Evolutionary conservation across 2,797 vertebrate species (phyloP).

Genomic region (Brachyalestes nurse): DNA sequence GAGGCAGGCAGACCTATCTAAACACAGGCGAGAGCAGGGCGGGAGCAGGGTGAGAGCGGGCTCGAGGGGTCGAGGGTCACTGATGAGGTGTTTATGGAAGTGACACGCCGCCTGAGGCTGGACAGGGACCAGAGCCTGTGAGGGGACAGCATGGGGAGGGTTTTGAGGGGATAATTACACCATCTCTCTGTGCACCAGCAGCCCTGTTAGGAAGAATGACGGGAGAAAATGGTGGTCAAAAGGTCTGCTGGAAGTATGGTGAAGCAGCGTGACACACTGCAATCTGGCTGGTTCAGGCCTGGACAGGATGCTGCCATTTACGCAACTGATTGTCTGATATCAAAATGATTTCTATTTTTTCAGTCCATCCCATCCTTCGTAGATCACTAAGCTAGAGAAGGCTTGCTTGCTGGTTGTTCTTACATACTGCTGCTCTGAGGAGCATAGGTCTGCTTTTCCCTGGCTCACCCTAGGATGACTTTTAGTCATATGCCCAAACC

Average conservation of each 20-base stretch:
- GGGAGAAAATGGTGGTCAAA: slow-evolving; percentile 74
- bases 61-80: slow-evolving; percentile 58
- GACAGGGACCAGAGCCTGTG: slow-evolving; percentile 45
- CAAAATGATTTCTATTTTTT: slow-evolving; percentile 62
- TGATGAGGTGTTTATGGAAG: slow-evolving; percentile 51
- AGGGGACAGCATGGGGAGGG: slow-evolving; percentile 38
- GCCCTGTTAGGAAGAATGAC: slow-evolving; percentile 66
- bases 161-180: slow-evolving; percentile 61
- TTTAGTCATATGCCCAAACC: neutral
- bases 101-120: slow-evolving; percentile 3
- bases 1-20: slow-evolving; percentile 6
- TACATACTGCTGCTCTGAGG: neutral
- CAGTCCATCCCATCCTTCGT: slow-evolving; percentile 8
- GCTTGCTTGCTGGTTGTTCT: neutral
- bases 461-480: neutral
- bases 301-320: slow-evolving; percentile 65
- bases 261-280: slow-evolving; percentile 65
- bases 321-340: slow-evolving; percentile 53
- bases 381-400: neutral
- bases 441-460: neutral
- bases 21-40: slow-evolving; percentile 17
- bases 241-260: slow-evolving; percentile 67
- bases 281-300: slow-evolving; percentile 70
- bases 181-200: slow-evolving; percentile 62
- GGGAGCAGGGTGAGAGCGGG: slow-evolving; percentile 19